Conservation (phyloP, 2,888 invertebrate genomes). For the Miltochrista miniata region DNA sequence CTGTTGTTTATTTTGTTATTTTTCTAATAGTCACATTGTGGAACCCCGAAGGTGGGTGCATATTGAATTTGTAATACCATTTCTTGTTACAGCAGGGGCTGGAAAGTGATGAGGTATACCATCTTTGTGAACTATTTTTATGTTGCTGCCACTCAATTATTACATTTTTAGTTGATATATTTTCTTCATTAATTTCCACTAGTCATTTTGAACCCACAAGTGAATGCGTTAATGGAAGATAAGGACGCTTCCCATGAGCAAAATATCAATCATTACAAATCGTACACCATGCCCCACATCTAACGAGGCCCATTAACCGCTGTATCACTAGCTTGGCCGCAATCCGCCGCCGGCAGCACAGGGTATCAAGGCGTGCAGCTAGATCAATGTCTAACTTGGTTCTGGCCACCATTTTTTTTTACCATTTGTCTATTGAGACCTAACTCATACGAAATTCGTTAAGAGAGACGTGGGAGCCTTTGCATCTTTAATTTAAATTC, state of each 20-base stretch:
- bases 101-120: slow-evolving; percentile 95
- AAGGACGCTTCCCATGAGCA: slow-evolving; percentile 80
- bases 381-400: slow-evolving; percentile 19
- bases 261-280: slow-evolving; percentile 63
- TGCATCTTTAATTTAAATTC: slow-evolving; percentile 41
- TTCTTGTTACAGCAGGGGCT: slow-evolving; percentile 94
- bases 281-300: slow-evolving; percentile 62
- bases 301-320: slow-evolving; percentile 66
- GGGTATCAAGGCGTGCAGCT: slow-evolving; percentile 12
- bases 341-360: slow-evolving; percentile 14
- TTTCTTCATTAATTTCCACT: slow-evolving; percentile 78
- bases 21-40: slow-evolving; percentile 60
- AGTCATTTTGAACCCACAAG: slow-evolving; percentile 76
- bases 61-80: slow-evolving; percentile 83
- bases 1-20: slow-evolving; percentile 49
- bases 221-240: slow-evolving; percentile 81
- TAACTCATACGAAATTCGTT: neutral
- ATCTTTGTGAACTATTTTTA: slow-evolving; percentile 83
- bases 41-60: slow-evolving; percentile 81
- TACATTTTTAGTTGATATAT: slow-evolving; percentile 77
- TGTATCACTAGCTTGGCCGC: slow-evolving; percentile 67
- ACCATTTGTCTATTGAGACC: slow-evolving; percentile 20
- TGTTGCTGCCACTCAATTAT: slow-evolving; percentile 82
- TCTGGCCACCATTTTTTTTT: slow-evolving; percentile 25
- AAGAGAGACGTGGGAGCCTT: slow-evolving; percentile 39